A percentile compares a stretch with the other conserved stretches of the same genome.
Evolutionary conservation across 2,113 vertebrate species (phyloP).

Genomic region (Actenoides hombroni): DNA sequence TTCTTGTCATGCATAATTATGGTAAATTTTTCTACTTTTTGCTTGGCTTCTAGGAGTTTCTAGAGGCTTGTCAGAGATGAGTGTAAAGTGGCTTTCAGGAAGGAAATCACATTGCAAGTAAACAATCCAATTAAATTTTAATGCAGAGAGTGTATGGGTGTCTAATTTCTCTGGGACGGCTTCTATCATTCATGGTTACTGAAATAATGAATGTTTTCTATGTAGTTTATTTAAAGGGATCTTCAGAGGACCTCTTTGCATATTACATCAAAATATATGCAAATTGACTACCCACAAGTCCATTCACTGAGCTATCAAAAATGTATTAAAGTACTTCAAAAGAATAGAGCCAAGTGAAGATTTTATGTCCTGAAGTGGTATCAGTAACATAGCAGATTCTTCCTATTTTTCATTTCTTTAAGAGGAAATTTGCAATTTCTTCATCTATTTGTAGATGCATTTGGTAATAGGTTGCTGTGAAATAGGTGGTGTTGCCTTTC

Average conservation of each 20-base stretch:
- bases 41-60: neutral
- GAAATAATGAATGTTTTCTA: constrained; percentile 22
- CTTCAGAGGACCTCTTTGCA: constrained; percentile 26
- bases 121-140: constrained; percentile 22
- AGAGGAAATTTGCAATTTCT: neutral
- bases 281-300: constrained; percentile 10
- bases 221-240: constrained; percentile 24
- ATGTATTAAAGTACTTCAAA: neutral
- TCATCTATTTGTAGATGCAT: neutral
- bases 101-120: neutral
- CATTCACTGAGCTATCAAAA: constrained; percentile 21
- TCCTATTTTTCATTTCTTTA: neutral
- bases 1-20: neutral
- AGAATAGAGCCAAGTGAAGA: neutral
- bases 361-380: neutral
- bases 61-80: neutral
- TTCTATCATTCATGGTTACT: neutral
- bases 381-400: neutral
- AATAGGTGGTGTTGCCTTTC: neutral
- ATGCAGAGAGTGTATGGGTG: neutral
- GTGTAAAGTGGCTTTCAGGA: neutral
- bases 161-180: constrained; percentile 17
- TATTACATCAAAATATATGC: constrained; percentile 21
- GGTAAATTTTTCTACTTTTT: neutral
- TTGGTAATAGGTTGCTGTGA: neutral